phyloP scores from a whole-genome alignment of 2,888 invertebrate genomes.

The Sinelater perroti region DNA sequence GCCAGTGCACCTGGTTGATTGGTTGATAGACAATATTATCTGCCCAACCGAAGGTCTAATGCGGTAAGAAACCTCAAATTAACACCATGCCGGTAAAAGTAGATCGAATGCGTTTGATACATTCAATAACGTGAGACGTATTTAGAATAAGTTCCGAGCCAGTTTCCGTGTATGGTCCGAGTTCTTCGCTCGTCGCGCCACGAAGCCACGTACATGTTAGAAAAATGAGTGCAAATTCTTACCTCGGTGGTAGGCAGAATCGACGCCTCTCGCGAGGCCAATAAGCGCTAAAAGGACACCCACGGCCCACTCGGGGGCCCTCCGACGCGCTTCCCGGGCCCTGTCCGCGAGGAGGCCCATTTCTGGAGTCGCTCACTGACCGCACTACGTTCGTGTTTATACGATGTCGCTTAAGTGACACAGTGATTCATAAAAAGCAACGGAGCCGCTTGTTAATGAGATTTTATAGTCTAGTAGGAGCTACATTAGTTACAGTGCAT shows the following conservation, averaged over 20 bases:
- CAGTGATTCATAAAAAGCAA: slow-evolving; percentile 32
- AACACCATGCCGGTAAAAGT: slow-evolving; percentile 29
- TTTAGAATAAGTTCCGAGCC: not conserved
- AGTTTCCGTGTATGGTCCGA: too few species aligned
- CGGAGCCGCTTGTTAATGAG: slow-evolving; percentile 28
- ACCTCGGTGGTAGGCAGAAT: slow-evolving; percentile 20
- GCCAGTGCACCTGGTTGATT: slow-evolving; percentile 11
- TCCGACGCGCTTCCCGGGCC: slow-evolving; percentile 18
- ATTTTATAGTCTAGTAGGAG: slow-evolving; percentile 33
- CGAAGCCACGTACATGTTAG: too few species aligned
- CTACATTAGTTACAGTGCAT: slow-evolving; percentile 32
- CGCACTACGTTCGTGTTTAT: slow-evolving; percentile 25
- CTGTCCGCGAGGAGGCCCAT: slow-evolving; percentile 24
- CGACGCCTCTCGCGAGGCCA: slow-evolving; percentile 18
- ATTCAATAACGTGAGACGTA: not conserved
- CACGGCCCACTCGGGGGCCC: slow-evolving; percentile 15
- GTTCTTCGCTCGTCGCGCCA: too few species aligned
- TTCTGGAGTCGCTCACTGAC: slow-evolving; percentile 22
- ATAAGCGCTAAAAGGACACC: slow-evolving; percentile 23
- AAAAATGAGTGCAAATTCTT: too few species aligned
- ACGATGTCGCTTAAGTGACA: slow-evolving; percentile 32
- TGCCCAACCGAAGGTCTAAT: slow-evolving; percentile 26
- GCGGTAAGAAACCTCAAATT: slow-evolving; percentile 28
- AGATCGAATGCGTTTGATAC: slow-evolving; percentile 4
- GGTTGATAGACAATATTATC: slow-evolving; percentile 30